These are phyloP conservation scores for Drosophila busckii DNA, from an alignment of 1,140 invertebrate species.

Conservation along the genomic window DNA sequence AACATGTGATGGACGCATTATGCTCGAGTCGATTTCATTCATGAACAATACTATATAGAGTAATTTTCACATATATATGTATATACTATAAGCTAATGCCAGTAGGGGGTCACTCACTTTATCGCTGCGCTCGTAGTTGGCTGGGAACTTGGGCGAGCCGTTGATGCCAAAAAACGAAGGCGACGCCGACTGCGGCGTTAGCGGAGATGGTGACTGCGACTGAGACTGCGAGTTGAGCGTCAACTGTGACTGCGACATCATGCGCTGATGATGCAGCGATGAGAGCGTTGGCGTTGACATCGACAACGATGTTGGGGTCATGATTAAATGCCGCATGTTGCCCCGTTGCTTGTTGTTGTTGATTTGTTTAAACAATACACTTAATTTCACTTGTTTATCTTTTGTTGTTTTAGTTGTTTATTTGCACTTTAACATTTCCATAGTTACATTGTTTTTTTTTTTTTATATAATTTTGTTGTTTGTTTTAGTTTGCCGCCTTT, in stretches of 20 bases:
- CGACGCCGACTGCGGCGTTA: conserved; percentile 46
- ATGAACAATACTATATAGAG: conserved; percentile 18
- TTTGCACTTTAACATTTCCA: conserved; percentile 43
- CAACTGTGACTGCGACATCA: conserved; percentile 47
- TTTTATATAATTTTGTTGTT: conserved; percentile 37
- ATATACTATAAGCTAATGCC: no score
- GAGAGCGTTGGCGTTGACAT: conserved; percentile 71
- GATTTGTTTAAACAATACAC: conserved; percentile 31
- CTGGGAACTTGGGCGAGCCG: conserved; percentile 67
- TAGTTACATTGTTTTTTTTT: conserved; percentile 49
- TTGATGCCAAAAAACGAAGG: conserved; percentile 47
- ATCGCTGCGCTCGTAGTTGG: conserved; percentile 76
- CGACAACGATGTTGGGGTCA: conserved; percentile 70
- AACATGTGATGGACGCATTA: conserved; percentile 25
- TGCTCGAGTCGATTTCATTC: conserved; percentile 15
- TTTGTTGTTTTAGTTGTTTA: conserved; percentile 19
- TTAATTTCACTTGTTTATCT: conserved; percentile 41
- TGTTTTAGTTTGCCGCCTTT: conserved; percentile 22
- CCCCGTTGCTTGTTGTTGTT: conserved; percentile 10
- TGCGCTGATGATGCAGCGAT: conserved; percentile 63
- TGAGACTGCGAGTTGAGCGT: conserved; percentile 20
- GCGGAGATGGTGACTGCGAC: conserved; percentile 37
- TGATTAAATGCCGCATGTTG: conserved; percentile 71
- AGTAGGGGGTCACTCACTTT: conserved; percentile 79
- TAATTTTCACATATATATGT: no score